Evolutionary conservation across 2,888 invertebrate genomes (phyloP), one percentile per base, ranked within the genome.

Genomic region (Periphyllus acericola): DNA sequence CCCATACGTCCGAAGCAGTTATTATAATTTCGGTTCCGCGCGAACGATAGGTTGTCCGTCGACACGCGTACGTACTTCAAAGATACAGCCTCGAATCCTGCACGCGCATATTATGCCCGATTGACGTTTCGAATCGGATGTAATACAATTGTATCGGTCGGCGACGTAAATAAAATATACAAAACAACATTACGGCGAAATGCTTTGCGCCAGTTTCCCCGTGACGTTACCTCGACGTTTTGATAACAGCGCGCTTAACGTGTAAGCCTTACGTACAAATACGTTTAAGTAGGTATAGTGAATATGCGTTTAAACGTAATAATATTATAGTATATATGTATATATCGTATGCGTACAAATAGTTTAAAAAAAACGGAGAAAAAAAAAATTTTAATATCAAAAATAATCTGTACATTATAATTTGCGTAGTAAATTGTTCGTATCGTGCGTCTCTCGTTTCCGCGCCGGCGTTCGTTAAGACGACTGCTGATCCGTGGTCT

Each of bases 131-230:
- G 21, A 60, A 60, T 60, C 25, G 21, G 25, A 60, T 60, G 60
- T 60, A 21, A 60, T 21, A 60, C n/a, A 60, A 60, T 60, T 25
- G 21, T 60, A 0, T 1, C 21, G 8, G 25, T 21, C 60, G 21
- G 60, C 9, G 60, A 21, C 46, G 14, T 46, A 46, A 60, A 21
- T 52, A 52, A 29, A 8, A 32, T 55, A 32, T 19, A n/a, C 21
- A 46, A 76, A 40, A 46, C 66, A 71, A 32, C 14, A 71, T 71
- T 32, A 71, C 29, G 29, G 32, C 29, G 32, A 32, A 32, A 11
- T 74, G 21, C 29, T 55, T 17, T 83, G 29, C 75, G 75, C 60
- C 75, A 83, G 75, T 83, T 74, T 75, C 75, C 46, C 34, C 17
- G 25, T 78, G 5, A 66, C 34, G 21, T 78, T 46, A n/a, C 34